Conservation (phyloP, 2,888 invertebrate genomes). For the Andrena bucephala region DNA sequence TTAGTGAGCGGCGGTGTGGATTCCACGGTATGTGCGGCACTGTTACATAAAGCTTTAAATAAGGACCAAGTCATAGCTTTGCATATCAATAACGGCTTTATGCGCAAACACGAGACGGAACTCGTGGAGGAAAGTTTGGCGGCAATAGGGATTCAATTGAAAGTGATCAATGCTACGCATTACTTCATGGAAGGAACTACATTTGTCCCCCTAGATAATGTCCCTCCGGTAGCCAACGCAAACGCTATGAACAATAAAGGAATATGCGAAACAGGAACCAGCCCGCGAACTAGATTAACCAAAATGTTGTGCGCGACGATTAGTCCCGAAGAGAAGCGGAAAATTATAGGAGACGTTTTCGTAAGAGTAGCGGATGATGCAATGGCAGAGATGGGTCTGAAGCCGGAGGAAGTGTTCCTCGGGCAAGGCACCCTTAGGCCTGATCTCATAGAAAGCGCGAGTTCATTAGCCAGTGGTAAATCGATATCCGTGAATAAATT, state of each 20-base stretch:
- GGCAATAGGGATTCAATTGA: conserved; percentile 93
- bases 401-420: conserved; percentile 96
- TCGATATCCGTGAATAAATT: conserved; percentile 25
- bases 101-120: conserved; percentile 97
- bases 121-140: conserved; percentile 94
- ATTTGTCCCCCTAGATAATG: conserved; percentile 88
- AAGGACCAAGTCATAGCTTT: conserved; percentile 97
- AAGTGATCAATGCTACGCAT: conserved; percentile 90
- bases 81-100: conserved; percentile 99
- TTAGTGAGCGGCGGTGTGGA: conserved; percentile 99
- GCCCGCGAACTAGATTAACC: conserved; percentile 88
- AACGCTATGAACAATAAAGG: conserved; percentile 85
- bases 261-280: conserved; percentile 71
- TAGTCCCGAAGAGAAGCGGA: conserved; percentile 99
- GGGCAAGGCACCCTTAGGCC: conserved; percentile 98
- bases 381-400: conserved; percentile 94
- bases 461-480: conserved; percentile 90
- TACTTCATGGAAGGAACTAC: conserved; percentile 94
- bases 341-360: conserved; percentile 99
- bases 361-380: conserved; percentile 97
- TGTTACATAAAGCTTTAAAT: conserved; percentile 95
- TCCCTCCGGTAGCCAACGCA: conserved; percentile 67
- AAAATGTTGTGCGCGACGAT: conserved; percentile 93
- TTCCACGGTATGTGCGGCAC: conserved; percentile 99
- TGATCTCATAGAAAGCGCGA: conserved; percentile 99